These are phyloP conservation scores for Xenopus laevis DNA, from an alignment of 2,113 vertebrate species.

Conservation along the genomic window DNA sequence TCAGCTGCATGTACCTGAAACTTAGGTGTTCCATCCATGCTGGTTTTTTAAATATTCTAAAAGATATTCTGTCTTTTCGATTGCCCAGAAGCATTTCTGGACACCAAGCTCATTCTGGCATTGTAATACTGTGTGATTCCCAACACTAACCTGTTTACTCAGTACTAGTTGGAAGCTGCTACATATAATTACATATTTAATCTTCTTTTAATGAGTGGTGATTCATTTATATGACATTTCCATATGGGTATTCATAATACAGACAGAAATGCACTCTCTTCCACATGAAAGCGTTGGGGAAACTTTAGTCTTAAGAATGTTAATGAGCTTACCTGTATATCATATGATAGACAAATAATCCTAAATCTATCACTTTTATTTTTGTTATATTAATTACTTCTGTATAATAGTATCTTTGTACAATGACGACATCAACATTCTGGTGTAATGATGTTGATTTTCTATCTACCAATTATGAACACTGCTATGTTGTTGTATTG, in stretches of 20 bases:
- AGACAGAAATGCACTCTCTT: constrained; percentile 14
- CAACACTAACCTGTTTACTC: constrained; percentile 34
- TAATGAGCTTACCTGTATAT: not conserved
- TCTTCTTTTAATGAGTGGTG: constrained; percentile 31
- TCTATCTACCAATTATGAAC: not conserved
- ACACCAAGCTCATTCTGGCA: not conserved
- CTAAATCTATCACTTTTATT: not conserved
- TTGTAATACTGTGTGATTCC: not conserved
- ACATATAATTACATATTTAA: constrained; percentile 29
- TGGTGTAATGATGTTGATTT: constrained; percentile 17
- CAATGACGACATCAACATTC: constrained; percentile 5
- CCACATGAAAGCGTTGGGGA: not conserved
- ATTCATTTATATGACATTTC: constrained; percentile 9
- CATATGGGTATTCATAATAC: constrained; percentile 18
- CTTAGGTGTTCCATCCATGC: constrained; percentile 21
- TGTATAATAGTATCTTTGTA: constrained; percentile 6
- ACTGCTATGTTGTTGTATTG: constrained; percentile 12
- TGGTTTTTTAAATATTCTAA: constrained; percentile 15
- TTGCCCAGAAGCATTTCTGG: not conserved
- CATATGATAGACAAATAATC: not conserved
- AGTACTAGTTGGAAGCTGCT: constrained; percentile 38
- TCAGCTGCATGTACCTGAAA: not conserved
- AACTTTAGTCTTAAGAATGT: not conserved
- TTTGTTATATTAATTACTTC: not conserved
- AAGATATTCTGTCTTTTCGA: constrained; percentile 7